Conservation (phyloP, 2,888 invertebrate species). For the Blomia tropicalis region DNA sequence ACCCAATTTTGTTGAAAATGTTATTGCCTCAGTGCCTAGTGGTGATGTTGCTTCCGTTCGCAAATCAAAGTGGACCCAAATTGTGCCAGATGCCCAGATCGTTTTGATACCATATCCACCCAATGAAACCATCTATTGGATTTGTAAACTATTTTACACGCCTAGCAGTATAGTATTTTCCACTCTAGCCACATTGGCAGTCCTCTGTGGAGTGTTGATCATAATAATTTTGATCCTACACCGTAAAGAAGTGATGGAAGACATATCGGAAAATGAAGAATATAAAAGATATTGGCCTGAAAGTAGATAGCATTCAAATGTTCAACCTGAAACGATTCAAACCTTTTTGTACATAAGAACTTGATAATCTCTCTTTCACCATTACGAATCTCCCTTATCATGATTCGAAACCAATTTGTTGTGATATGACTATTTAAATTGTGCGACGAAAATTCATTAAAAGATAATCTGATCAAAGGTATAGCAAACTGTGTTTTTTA, state of each 20-base stretch:
- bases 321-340: neutral
- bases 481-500: too few relatives aligned
- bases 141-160: slow-evolving; percentile 77
- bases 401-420: too few relatives aligned
- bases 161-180: slow-evolving; percentile 82
- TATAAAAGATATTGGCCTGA: slow-evolving; percentile 27
- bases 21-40: slow-evolving; percentile 52
- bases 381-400: too few relatives aligned
- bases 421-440: too few relatives aligned
- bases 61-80: slow-evolving; percentile 54
- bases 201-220: slow-evolving; percentile 65
- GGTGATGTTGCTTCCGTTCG: slow-evolving; percentile 19
- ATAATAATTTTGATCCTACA: slow-evolving; percentile 69
- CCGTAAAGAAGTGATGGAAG: slow-evolving; percentile 57
- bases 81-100: slow-evolving; percentile 94
- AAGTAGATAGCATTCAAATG: slow-evolving; percentile 16
- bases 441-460: too few relatives aligned
- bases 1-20: slow-evolving; percentile 85
- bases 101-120: slow-evolving; percentile 73
- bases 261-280: slow-evolving; percentile 26
- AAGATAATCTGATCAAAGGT: too few relatives aligned
- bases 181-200: slow-evolving; percentile 71
- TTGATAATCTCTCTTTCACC: too few relatives aligned
- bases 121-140: slow-evolving; percentile 61
- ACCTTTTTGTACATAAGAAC: neutral